Percentiles rank a stretch among this genome's conserved stretches.
phyloP scores from a whole-genome alignment of 2,888 invertebrate species.

The Anthophora plumipes region DNA sequence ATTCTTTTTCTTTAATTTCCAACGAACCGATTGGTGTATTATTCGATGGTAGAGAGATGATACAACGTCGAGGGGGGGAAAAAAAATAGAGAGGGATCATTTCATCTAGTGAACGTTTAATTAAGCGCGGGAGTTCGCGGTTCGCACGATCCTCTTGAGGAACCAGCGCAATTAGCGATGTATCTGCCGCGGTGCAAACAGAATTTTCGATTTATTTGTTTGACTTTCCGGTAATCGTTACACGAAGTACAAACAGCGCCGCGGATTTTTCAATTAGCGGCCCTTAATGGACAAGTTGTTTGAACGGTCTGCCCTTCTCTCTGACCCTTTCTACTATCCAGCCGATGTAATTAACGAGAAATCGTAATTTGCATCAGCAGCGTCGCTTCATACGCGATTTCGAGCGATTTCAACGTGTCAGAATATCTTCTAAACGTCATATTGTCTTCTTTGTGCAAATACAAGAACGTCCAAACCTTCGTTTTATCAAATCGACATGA shows the following conservation, averaged over 20 bases:
- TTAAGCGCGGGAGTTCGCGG: background rate
- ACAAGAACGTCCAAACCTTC: no score
- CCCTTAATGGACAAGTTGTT: conserved; percentile 46
- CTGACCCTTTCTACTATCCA: background rate
- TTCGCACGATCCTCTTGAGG: conserved; percentile 12
- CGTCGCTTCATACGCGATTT: background rate
- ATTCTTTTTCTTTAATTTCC: background rate
- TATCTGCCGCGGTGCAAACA: conserved; percentile 40
- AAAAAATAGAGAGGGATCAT: background rate
- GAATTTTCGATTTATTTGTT: conserved; percentile 61
- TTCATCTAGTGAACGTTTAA: background rate
- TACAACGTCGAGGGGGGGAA: background rate
- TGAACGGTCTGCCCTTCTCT: conserved; percentile 32
- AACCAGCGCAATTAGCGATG: conserved; percentile 42
- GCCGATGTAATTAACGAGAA: conserved; percentile 62
- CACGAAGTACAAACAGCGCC: conserved; percentile 31
- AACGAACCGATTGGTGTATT: background rate
- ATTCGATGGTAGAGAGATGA: background rate
- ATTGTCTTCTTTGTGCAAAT: no score
- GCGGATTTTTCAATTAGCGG: conserved; percentile 49
- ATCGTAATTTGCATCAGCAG: conserved; percentile 58
- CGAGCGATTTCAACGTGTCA: background rate
- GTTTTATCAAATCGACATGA: no score
- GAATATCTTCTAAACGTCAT: no score
- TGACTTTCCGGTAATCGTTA: conserved; percentile 49